Percentiles rank a stretch among this genome's conserved stretches.
These are phyloP conservation scores for Masticophis lateralis DNA, from an alignment of 2,797 vertebrate genomes.

Conservation along the genomic window DNA sequence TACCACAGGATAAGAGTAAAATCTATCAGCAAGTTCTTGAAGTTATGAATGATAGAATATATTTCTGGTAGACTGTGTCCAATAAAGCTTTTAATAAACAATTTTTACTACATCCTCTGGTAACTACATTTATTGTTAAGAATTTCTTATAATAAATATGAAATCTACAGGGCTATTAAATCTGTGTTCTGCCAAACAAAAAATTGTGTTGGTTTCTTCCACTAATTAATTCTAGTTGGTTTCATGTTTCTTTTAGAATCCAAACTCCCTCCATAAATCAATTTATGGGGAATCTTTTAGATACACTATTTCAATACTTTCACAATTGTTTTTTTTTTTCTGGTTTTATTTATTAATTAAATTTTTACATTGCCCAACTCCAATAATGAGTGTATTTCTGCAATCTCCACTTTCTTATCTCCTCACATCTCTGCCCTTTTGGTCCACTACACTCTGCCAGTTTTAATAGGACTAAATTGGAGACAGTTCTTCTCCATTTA, in stretches of 20 bases:
- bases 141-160: conserved; percentile 17
- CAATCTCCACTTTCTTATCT: not conserved
- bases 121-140: conserved; percentile 32
- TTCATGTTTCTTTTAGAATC: conserved; percentile 42
- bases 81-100: conserved; percentile 37
- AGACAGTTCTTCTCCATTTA: not conserved
- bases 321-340: conserved; percentile 34
- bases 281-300: conserved; percentile 20
- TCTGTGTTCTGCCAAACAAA: conserved; percentile 26
- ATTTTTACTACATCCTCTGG: conserved; percentile 39
- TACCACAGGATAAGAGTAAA: conserved; percentile 24
- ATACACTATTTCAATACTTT: not conserved
- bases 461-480: not conserved
- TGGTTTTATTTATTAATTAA: conserved; percentile 14
- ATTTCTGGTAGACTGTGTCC: not conserved
- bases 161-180: conserved; percentile 31
- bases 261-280: conserved; percentile 31
- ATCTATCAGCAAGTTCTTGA: not conserved
- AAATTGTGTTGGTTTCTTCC: conserved; percentile 8
- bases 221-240: conserved; percentile 36
- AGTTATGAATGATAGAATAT: not conserved
- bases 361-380: not conserved
- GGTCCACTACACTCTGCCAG: not conserved
- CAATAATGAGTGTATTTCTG: not conserved
- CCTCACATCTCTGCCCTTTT: not conserved